Conservation (phyloP, 30 jellyfish, hydroid and myxozoan species). For the Aurelia aurita region DNA sequence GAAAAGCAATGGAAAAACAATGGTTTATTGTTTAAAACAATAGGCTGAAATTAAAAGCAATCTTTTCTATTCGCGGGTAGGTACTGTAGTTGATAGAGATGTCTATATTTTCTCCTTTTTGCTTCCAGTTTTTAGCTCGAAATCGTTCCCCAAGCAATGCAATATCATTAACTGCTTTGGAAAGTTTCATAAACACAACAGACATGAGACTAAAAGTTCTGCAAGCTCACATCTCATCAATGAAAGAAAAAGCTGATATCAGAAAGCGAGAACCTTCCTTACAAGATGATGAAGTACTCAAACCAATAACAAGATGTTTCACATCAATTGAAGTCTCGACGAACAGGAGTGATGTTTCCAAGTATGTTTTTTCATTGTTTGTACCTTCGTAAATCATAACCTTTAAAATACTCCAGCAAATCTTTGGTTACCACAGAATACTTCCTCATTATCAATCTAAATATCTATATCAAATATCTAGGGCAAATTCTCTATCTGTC, state of each 20-base stretch:
- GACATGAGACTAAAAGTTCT: slow-evolving; percentile 87
- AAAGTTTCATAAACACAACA: slow-evolving; percentile 82
- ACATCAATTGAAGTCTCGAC: slow-evolving; percentile 88
- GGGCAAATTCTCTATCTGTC: no score
- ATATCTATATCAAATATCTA: no score
- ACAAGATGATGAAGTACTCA: slow-evolving; percentile 89
- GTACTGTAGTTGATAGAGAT: background rate
- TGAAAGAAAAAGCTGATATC: slow-evolving; percentile 85
- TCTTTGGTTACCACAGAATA: no score
- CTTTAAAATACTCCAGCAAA: no score
- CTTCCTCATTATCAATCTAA: no score
- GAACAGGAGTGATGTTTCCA: slow-evolving; percentile 67
- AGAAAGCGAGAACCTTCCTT: slow-evolving; percentile 73
- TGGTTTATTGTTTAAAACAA: no score
- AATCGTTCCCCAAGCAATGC: slow-evolving; percentile 83
- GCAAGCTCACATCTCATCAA: slow-evolving; percentile 71
- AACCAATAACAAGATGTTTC: slow-evolving; percentile 85
- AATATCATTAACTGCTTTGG: slow-evolving; percentile 75
- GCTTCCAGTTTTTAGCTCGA: slow-evolving; percentile 73
- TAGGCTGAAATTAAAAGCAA: no score
- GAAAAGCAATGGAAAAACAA: no score
- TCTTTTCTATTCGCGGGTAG: no score
- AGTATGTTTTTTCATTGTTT: slow-evolving; percentile 43
- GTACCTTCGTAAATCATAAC: no score
- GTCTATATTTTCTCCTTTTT: background rate